Conservation (phyloP, 2,113 vertebrate species). For the Neogobius melanostomus region DNA sequence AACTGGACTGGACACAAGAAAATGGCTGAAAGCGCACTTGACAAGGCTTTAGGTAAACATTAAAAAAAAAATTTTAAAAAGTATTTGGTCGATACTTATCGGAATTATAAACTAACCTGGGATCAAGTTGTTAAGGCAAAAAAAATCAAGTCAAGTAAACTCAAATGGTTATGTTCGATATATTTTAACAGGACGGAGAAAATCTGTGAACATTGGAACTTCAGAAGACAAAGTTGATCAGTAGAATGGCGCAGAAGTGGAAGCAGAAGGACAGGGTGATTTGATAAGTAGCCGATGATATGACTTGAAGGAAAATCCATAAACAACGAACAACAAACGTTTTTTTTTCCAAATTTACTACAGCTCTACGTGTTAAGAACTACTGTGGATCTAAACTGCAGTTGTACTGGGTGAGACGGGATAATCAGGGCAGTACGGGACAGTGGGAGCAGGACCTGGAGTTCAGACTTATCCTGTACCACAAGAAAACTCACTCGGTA, state of each 20-base stretch:
- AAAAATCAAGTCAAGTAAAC: background rate
- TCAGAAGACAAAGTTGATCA: conserved; percentile 1
- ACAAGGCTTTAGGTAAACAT: background rate
- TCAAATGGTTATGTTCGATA: background rate
- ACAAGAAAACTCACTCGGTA: too few relatives aligned
- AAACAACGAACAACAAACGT: too few relatives aligned
- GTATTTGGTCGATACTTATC: background rate
- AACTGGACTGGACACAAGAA: background rate
- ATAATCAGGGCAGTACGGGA: background rate
- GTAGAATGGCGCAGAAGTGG: conserved; percentile 5
- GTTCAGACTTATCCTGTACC: too few relatives aligned
- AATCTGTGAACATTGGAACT: background rate
- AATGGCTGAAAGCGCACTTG: background rate
- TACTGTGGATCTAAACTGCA: background rate
- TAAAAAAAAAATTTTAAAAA: background rate
- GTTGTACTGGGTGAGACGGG: background rate
- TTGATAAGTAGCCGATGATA: background rate
- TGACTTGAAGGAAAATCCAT: background rate
- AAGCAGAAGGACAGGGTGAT: background rate
- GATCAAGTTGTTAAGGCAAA: background rate
- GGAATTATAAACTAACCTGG: too few relatives aligned
- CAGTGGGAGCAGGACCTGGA: too few relatives aligned
- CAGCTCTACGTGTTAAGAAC: background rate
- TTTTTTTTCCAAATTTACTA: too few relatives aligned
- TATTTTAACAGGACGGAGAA: background rate